phyloP scores from a whole-genome alignment of 2,797 vertebrate genomes.

The Tympanoctomys barrerae region DNA sequence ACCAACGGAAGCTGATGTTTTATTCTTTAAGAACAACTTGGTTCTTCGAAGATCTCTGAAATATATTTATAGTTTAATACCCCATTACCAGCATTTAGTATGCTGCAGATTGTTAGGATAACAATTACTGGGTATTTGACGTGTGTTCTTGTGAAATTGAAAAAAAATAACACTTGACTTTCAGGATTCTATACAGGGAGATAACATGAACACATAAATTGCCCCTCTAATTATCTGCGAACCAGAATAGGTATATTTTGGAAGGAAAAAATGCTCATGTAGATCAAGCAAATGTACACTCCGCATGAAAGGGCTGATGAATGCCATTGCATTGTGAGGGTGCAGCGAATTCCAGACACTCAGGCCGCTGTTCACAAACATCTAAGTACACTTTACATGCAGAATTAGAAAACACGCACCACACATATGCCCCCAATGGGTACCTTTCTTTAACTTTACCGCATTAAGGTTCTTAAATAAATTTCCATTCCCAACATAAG shows the following conservation, averaged over 20 bases:
- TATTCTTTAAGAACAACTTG: slow-evolving; percentile 76
- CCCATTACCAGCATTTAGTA: slow-evolving; percentile 87
- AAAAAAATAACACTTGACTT: slow-evolving; percentile 79
- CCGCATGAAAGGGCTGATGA: slow-evolving; percentile 52
- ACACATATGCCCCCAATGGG: slow-evolving; percentile 59
- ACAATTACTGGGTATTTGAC: slow-evolving; percentile 83
- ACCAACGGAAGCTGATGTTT: slow-evolving; percentile 97
- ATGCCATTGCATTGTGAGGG: slow-evolving; percentile 39
- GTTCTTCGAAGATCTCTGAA: slow-evolving; percentile 84
- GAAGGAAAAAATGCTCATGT: slow-evolving; percentile 58
- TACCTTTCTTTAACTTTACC: slow-evolving; percentile 51
- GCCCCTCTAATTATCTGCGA: slow-evolving; percentile 73
- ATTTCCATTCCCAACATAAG: slow-evolving; percentile 59
- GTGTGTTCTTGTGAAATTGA: slow-evolving; percentile 76
- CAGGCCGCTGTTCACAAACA: slow-evolving; percentile 55
- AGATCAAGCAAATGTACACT: slow-evolving; percentile 70
- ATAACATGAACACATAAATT: slow-evolving; percentile 70
- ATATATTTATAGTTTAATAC: slow-evolving; percentile 86
- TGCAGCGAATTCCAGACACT: slow-evolving; percentile 66
- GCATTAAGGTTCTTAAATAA: slow-evolving; percentile 63
- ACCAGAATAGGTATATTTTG: slow-evolving; percentile 68
- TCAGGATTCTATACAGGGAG: slow-evolving; percentile 80
- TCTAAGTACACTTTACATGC: slow-evolving; percentile 67
- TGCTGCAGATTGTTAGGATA: slow-evolving; percentile 87
- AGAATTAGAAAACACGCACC: slow-evolving; percentile 72